phyloP scores from a whole-genome alignment of 2,797 vertebrate species.

The Borostomias antarcticus region DNA sequence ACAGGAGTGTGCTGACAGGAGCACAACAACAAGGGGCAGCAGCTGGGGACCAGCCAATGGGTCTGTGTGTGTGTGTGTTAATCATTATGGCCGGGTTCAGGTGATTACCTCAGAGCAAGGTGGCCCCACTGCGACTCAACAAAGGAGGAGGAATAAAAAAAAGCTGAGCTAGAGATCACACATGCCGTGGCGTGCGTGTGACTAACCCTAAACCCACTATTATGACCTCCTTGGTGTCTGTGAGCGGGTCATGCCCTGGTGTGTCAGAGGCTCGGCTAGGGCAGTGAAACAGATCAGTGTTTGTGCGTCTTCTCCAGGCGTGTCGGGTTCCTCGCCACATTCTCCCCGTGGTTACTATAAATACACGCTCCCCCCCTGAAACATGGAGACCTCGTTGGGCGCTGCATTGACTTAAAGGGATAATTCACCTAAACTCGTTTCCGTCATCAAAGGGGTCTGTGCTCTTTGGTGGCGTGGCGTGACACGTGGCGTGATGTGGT shows the following conservation, averaged over 20 bases:
- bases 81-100: too few species aligned
- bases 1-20: background rate
- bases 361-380: background rate
- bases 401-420: background rate
- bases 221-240: too few species aligned
- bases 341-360: slow-evolving; percentile 3
- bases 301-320: background rate
- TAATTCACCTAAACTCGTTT: background rate
- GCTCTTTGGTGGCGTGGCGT: background rate
- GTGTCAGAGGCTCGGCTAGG: background rate
- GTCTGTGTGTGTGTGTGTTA: slow-evolving; percentile 8
- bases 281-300: background rate
- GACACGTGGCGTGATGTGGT: background rate
- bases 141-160: too few species aligned
- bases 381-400: background rate
- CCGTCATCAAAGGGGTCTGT: background rate
- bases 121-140: too few species aligned
- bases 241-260: background rate
- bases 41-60: too few species aligned
- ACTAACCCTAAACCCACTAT: too few species aligned
- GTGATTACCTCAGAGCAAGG: too few species aligned
- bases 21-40: background rate
- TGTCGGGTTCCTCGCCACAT: background rate
- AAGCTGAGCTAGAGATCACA: background rate
- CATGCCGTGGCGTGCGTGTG: background rate